These are phyloP conservation scores for Dasyprocta punctata DNA, from an alignment of 2,113 vertebrate species.

Conservation along the genomic window DNA sequence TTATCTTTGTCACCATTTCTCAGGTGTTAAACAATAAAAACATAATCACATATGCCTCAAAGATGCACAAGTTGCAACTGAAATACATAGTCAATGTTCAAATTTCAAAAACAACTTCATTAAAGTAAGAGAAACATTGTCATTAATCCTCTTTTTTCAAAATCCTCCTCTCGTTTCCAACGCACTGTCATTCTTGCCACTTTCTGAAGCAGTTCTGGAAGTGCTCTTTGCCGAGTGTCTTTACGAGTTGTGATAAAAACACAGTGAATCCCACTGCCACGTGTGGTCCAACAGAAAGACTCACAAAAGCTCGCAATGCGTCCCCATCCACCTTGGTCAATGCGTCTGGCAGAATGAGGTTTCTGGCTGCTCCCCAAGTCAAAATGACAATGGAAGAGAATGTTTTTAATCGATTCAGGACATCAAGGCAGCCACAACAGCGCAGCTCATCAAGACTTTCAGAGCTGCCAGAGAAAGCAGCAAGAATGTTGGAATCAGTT, in stretches of 20 bases:
- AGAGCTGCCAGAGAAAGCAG: not conserved
- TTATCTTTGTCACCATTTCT: constrained; percentile 35
- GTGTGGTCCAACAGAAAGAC: not conserved
- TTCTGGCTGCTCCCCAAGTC: not conserved
- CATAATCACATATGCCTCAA: not conserved
- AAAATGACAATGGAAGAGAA: not conserved
- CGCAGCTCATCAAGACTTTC: not conserved
- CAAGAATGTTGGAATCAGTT: not conserved
- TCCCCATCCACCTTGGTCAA: not conserved
- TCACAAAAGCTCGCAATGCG: not conserved
- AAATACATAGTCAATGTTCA: not conserved
- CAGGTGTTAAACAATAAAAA: not conserved
- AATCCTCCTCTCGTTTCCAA: not conserved
- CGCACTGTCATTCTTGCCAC: not conserved
- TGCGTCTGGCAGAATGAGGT: not conserved
- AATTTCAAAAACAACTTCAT: not conserved
- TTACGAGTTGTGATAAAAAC: not conserved
- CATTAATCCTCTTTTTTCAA: not conserved
- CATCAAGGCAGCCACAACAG: not conserved
- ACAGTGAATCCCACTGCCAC: not conserved
- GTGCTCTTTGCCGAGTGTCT: not conserved
- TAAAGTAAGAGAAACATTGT: not conserved
- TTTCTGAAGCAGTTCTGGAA: not conserved
- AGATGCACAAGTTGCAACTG: not conserved
- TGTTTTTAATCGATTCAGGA: not conserved